phyloP scores from a whole-genome alignment of 2,797 vertebrate genomes.

The Onychomys arenicola region DNA sequence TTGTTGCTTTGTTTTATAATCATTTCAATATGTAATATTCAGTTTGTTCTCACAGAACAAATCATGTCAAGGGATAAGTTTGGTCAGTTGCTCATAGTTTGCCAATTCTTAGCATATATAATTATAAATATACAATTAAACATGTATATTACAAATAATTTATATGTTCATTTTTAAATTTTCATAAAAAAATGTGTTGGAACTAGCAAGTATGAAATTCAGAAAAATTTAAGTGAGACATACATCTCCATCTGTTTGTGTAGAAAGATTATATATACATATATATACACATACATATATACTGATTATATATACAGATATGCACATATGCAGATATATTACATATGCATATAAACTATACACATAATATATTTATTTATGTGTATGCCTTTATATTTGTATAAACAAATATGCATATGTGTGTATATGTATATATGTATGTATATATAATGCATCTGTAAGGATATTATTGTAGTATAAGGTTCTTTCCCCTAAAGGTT shows the following conservation, averaged over 20 bases:
- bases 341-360: neutral
- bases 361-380: neutral
- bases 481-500: too few species aligned
- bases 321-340: neutral
- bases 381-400: neutral
- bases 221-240: neutral
- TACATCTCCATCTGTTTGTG: neutral
- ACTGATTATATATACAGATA: neutral
- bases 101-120: too few species aligned
- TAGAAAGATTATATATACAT: neutral
- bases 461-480: too few species aligned
- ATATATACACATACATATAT: neutral
- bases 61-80: neutral
- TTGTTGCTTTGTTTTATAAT: neutral
- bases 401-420: neutral
- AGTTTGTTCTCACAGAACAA: neutral
- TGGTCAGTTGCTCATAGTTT: neutral
- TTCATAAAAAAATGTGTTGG: neutral
- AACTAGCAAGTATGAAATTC: neutral
- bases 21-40: neutral
- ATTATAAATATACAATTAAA: neutral
- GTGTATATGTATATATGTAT: too few species aligned
- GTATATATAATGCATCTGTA: too few species aligned
- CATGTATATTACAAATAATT: neutral
- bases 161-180: constrained; percentile 22